Conservation (phyloP, 2,113 vertebrate species). For the Ictidomys tridecemlineatus region DNA sequence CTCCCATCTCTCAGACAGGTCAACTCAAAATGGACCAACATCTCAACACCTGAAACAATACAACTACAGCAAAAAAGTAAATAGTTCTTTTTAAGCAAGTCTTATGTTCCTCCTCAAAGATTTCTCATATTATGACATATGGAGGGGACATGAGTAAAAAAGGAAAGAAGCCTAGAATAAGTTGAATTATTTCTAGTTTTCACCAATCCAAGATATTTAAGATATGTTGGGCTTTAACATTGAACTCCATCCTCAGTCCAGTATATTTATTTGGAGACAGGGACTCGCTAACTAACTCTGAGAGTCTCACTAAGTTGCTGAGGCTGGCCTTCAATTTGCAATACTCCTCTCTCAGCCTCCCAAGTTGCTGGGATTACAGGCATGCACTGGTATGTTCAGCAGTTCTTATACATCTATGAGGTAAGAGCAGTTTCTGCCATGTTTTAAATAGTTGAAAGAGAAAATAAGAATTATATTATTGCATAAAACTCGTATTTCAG, state of each 20-base stretch:
- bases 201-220: too few species aligned
- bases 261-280: too few species aligned
- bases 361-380: too few species aligned
- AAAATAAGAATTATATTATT: not conserved
- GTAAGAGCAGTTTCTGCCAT: not conserved
- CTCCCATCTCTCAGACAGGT: not conserved
- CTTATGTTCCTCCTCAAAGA: not conserved
- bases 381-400: too few species aligned
- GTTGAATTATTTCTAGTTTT: not conserved
- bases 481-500: not conserved
- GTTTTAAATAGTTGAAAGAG: not conserved
- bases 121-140: not conserved
- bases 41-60: not conserved
- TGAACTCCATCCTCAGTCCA: too few species aligned
- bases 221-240: too few species aligned
- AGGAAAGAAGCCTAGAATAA: not conserved
- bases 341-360: too few species aligned
- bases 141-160: not conserved
- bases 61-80: not conserved
- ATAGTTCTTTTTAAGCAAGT: not conserved
- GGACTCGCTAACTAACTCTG: too few species aligned
- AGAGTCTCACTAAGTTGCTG: too few species aligned
- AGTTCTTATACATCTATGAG: not conserved
- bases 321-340: too few species aligned
- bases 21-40: not conserved